phyloP scores from a whole-genome alignment of 2,113 vertebrate species.

The Laticauda colubrina region DNA sequence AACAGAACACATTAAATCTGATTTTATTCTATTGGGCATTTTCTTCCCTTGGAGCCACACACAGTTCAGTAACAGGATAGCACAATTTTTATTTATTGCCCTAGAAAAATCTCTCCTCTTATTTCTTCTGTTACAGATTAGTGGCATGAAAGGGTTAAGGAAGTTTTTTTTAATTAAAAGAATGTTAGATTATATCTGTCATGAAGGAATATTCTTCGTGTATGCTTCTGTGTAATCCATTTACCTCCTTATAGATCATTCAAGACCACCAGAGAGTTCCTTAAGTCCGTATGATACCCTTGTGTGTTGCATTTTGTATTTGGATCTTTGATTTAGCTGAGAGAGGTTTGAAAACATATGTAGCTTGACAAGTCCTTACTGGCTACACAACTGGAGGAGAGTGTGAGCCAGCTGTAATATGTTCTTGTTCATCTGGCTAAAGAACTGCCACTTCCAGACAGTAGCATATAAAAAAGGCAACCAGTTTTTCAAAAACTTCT shows the following conservation, averaged over 20 bases:
- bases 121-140: constrained; percentile 54
- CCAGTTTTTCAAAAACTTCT: constrained; percentile 51
- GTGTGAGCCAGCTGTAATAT: constrained; percentile 63
- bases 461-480: constrained; percentile 58
- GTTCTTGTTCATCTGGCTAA: constrained; percentile 49
- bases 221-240: constrained; percentile 53
- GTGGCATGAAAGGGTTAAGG: constrained; percentile 61
- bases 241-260: not conserved
- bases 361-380: constrained; percentile 65
- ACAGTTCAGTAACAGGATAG: constrained; percentile 58
- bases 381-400: constrained; percentile 52
- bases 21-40: constrained; percentile 55
- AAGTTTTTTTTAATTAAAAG: constrained; percentile 39
- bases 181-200: constrained; percentile 58
- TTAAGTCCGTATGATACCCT: constrained; percentile 55
- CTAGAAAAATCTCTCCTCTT: constrained; percentile 33
- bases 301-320: constrained; percentile 61
- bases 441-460: constrained; percentile 57
- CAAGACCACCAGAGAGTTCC: constrained; percentile 48
- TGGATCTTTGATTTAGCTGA: constrained; percentile 61
- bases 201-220: constrained; percentile 60
- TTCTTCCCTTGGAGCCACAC: constrained; percentile 60
- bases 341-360: constrained; percentile 64
- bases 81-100: constrained; percentile 56
- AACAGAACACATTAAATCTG: constrained; percentile 51